phyloP scores from a whole-genome alignment of 2,888 invertebrate species.

The Himalopsyche tibetana region DNA sequence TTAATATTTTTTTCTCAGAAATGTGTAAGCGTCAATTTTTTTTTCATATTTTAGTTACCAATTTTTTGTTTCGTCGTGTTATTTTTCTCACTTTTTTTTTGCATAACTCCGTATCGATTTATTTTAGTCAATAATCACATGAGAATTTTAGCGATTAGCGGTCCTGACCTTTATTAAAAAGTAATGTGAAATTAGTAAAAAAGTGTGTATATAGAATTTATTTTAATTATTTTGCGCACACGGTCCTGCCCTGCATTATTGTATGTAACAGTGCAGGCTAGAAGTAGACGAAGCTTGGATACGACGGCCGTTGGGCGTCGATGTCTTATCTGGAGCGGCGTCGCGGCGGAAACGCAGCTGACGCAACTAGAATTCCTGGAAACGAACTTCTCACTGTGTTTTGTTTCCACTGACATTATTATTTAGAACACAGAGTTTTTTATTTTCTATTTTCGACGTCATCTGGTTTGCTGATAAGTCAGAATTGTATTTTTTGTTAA shows the following conservation, averaged over 20 bases:
- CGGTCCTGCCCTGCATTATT: background rate
- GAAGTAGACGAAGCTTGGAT: background rate
- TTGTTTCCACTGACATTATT: constrained; percentile 2
- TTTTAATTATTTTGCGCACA: background rate
- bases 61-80: too few species aligned
- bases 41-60: too few species aligned
- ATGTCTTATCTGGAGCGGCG: background rate
- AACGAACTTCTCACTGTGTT: background rate
- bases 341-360: background rate
- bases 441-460: background rate
- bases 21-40: too few species aligned
- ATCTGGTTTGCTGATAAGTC: background rate
- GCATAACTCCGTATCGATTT: too few species aligned
- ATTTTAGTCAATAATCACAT: too few species aligned
- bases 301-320: background rate
- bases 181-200: too few species aligned
- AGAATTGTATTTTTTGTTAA: too few species aligned
- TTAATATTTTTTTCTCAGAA: too few species aligned
- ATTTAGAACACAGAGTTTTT: background rate
- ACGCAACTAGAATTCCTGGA: constrained; percentile 11
- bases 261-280: background rate
- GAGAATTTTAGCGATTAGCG: too few species aligned
- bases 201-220: too few species aligned
- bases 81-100: too few species aligned
- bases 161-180: too few species aligned